Percentiles rank a stretch among this genome's conserved stretches.
Evolutionary conservation across 1,140 invertebrate species (phyloP).

Genomic region (Idris sp.): DNA sequence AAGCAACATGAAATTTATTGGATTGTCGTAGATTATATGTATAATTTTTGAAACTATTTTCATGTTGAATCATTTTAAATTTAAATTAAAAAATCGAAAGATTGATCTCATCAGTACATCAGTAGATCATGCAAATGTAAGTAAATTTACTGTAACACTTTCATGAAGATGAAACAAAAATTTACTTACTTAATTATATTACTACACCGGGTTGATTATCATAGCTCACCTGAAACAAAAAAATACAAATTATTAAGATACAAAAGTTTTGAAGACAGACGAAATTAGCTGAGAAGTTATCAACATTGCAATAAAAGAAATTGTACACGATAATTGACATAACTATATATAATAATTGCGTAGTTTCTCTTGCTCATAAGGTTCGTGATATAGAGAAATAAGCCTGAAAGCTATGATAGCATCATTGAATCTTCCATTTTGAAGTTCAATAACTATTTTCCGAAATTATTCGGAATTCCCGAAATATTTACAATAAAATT

Average conservation of each 20-base stretch:
- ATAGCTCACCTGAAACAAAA: slow-evolving; percentile 28
- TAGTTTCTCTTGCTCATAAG: slow-evolving; percentile 30
- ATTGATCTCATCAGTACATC: no score
- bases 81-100: no score
- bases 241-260: slow-evolving; percentile 4
- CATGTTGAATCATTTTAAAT: no score
- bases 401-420: slow-evolving; percentile 2
- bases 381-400: slow-evolving; percentile 29
- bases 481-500: slow-evolving; percentile 20
- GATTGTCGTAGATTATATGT: no score
- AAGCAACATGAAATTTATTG: neutral
- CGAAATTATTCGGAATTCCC: slow-evolving; percentile 11
- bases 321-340: slow-evolving; percentile 30
- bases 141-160: no score
- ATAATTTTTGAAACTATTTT: no score
- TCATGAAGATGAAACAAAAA: no score
- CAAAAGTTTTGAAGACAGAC: no score
- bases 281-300: no score
- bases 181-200: no score
- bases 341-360: slow-evolving; percentile 40
- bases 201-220: no score
- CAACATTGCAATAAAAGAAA: slow-evolving; percentile 10
- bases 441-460: slow-evolving; percentile 4
- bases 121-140: no score
- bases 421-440: neutral